Evolutionary conservation across 2,888 invertebrate genomes (phyloP).

Genomic region (Lapara coniferarum): DNA sequence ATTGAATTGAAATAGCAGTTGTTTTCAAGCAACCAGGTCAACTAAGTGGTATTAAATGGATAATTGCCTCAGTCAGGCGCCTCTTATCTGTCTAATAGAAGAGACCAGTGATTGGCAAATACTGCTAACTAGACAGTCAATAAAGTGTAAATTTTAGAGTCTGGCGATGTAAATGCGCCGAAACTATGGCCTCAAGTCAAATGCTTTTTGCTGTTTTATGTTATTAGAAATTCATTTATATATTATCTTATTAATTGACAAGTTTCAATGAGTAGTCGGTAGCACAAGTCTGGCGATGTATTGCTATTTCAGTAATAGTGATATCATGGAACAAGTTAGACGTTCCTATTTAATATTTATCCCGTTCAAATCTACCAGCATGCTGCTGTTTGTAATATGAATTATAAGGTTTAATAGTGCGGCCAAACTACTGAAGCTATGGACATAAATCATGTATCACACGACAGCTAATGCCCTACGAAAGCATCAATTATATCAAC

Average conservation of each 20-base stretch:
- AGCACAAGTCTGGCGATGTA: not conserved
- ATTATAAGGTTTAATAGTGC: not conserved
- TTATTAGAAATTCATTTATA: slow-evolving; percentile 5
- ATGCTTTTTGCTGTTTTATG: slow-evolving; percentile 10
- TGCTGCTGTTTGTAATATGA: not conserved
- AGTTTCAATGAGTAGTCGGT: not conserved
- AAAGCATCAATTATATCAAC: slow-evolving; percentile 46
- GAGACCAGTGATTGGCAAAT: slow-evolving; percentile 49
- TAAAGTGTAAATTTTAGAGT: slow-evolving; percentile 18
- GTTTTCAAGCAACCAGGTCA: slow-evolving; percentile 54
- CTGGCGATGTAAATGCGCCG: slow-evolving; percentile 8
- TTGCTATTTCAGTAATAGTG: not conserved
- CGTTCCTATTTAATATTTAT: not conserved
- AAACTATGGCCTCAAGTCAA: not conserved
- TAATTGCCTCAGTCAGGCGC: slow-evolving; percentile 59
- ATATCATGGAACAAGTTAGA: not conserved
- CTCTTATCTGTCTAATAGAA: slow-evolving; percentile 48
- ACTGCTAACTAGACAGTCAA: slow-evolving; percentile 29
- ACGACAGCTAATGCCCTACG: slow-evolving; percentile 31
- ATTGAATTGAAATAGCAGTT: slow-evolving; percentile 24
- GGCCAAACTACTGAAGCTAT: slow-evolving; percentile 37
- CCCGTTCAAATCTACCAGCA: not conserved
- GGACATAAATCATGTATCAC: slow-evolving; percentile 36
- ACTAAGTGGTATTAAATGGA: slow-evolving; percentile 60
- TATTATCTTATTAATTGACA: slow-evolving; percentile 10